Percentiles rank a stretch among this genome's conserved stretches.
These are phyloP conservation scores for Enteromius fasciolatus DNA, from an alignment of 2,797 vertebrate species.

Conservation along the genomic window DNA sequence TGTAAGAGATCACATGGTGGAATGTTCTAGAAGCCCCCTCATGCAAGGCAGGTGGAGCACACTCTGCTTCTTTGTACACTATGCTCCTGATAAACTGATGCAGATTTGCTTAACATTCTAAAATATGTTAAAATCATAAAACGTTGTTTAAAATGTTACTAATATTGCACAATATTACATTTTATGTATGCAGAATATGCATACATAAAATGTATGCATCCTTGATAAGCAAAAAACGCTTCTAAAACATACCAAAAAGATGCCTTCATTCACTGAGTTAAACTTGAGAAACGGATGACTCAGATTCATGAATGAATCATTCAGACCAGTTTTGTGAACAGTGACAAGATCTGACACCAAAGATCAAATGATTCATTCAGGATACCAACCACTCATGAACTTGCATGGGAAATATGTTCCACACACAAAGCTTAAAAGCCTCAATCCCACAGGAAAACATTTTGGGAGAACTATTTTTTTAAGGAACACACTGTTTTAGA, in stretches of 20 bases:
- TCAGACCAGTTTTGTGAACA: background rate
- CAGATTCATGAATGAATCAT: slow-evolving; percentile 13
- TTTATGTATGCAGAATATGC: too few species aligned
- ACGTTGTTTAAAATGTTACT: background rate
- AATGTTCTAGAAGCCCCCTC: background rate
- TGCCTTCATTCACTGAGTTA: background rate
- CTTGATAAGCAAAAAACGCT: background rate
- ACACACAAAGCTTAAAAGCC: background rate
- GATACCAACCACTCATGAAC: background rate
- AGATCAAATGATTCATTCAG: background rate
- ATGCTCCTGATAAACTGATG: background rate
- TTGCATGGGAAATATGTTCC: background rate
- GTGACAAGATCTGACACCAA: background rate
- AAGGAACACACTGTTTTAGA: background rate
- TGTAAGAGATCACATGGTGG: background rate
- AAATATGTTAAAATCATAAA: background rate
- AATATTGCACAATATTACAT: background rate
- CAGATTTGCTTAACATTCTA: background rate
- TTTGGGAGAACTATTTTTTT: background rate
- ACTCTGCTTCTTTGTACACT: background rate
- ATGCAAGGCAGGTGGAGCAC: background rate
- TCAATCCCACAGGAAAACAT: background rate
- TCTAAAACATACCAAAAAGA: background rate
- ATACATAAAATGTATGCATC: background rate
- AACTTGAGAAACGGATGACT: background rate